Conservation (phyloP, 2,113 vertebrate genomes). For the Dipodomys stephensi region DNA sequence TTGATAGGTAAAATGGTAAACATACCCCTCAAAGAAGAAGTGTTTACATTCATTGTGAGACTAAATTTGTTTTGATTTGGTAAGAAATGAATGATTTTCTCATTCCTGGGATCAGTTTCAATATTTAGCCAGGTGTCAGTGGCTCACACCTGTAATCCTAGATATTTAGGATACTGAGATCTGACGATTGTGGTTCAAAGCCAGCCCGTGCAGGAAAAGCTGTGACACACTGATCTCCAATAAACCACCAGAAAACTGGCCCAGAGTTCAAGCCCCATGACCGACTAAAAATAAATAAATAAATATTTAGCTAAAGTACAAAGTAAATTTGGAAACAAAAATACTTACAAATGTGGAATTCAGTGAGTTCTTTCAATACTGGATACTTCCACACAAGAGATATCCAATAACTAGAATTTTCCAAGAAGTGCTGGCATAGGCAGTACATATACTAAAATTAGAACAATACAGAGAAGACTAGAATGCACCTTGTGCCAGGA, state of each 20-base stretch:
- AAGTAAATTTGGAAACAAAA: not conserved
- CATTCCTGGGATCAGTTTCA: not conserved
- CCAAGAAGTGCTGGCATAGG: too few species aligned
- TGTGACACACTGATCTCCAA: too few species aligned
- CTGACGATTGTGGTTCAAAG: too few species aligned
- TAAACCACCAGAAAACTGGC: too few species aligned
- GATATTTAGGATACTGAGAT: too few species aligned
- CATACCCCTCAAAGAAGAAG: not conserved
- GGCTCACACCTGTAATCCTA: too few species aligned
- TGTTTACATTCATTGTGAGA: not conserved
- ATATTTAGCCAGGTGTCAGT: not conserved
- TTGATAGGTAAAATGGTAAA: not conserved
- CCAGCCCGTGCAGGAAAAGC: too few species aligned
- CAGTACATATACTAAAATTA: too few species aligned
- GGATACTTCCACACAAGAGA: not conserved
- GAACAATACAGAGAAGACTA: too few species aligned
- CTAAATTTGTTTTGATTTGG: constrained; percentile 5
- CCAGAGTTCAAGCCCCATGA: too few species aligned
- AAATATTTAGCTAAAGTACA: not conserved
- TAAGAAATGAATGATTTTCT: not conserved
- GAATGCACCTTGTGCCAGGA: too few species aligned
- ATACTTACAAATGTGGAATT: not conserved
- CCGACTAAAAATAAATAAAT: not conserved
- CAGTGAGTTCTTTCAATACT: not conserved
- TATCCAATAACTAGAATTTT: not conserved